Base-by-base conservation (phyloP, 2,888 invertebrate genomes). In the Meteorus colon region DNA sequence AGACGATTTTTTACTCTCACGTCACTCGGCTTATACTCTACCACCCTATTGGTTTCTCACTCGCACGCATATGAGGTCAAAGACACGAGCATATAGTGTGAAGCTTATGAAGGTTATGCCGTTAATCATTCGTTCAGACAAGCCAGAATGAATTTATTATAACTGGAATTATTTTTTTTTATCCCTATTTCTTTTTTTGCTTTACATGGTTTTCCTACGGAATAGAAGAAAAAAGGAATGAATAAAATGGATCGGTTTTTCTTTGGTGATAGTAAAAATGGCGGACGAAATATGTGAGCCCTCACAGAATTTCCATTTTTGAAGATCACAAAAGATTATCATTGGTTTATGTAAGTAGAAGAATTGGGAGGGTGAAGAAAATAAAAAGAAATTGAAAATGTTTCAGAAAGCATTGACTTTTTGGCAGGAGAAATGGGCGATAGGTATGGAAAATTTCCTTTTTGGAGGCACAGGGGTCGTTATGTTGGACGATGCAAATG, bases 401-500 rank as follows among this genome's bases (percentile, higher is more conserved):
- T 55, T 55, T 55, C 8, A 55, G 55, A 19, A 6, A 55, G 19
- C 19, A 24, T 55, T 5, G 19, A 55, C n/a, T 55, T 55, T 55
- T 19, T 55, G 19, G 19, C 55, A 55, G 10, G 2, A 4, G 19
- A 55, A 24, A 19, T 55, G 5, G 24, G 29, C 24, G 27, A 66
- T 69, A 62, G 62, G 65, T 73, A 69, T 27, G 24, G 16, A 16
- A 34, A 60, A 41, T 27, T 60, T 60, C 48, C 34, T 68, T 71
- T 62, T 68, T 70, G 48, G 70, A 74, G 76, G n/a, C 48, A n/a
- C 60, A 79, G 65, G 72, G 77, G 75, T 84, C 79, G 80, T 82
- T 84, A 80, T 65, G 76, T 77, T 74, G 78, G 79, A 79, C 77
- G 19, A 55, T 81, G 81, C 79, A 80, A 83, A 80, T 81, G 79